A percentile compares a stretch with the other conserved stretches of the same genome.
These are phyloP conservation scores for Palythoa grandis DNA, from an alignment of 92 coral and sea anemone genomes.

Conservation along the genomic window DNA sequence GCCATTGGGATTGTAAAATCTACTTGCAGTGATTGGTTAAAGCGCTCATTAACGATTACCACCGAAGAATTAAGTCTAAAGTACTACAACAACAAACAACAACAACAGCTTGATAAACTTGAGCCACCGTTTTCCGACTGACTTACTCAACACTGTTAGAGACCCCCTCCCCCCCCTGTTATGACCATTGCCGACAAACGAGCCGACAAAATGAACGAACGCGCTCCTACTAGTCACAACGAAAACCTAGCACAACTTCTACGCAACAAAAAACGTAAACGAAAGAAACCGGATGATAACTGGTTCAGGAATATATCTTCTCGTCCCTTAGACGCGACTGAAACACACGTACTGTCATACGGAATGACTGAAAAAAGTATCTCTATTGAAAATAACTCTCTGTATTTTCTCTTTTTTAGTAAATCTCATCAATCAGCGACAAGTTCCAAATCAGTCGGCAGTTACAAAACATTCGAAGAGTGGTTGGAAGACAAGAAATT, in stretches of 20 bases:
- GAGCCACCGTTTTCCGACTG: constrained; percentile 32
- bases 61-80: constrained; percentile 15
- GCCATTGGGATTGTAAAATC: constrained; percentile 31
- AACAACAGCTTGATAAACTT: constrained; percentile 39
- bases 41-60: constrained; percentile 24
- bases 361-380: no score
- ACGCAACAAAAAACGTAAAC: constrained; percentile 32
- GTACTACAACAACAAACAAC: constrained; percentile 28
- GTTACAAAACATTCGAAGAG: constrained; percentile 80
- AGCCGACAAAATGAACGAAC: not conserved
- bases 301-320: constrained; percentile 54
- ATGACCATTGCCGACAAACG: constrained; percentile 25
- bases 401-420: constrained; percentile 33
- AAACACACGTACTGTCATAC: constrained; percentile 44
- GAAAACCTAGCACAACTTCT: no score
- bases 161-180: no score
- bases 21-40: constrained; percentile 11
- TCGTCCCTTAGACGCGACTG: constrained; percentile 61
- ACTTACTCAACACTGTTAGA: constrained; percentile 15
- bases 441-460: constrained; percentile 70
- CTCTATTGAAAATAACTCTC: no score
- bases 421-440: constrained; percentile 68
- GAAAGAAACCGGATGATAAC: constrained; percentile 36
- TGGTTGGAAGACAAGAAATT: constrained; percentile 87
- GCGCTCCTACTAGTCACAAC: constrained; percentile 17